These are phyloP conservation scores for Channa striata DNA, from an alignment of 2,797 vertebrate genomes.

Conservation along the genomic window DNA sequence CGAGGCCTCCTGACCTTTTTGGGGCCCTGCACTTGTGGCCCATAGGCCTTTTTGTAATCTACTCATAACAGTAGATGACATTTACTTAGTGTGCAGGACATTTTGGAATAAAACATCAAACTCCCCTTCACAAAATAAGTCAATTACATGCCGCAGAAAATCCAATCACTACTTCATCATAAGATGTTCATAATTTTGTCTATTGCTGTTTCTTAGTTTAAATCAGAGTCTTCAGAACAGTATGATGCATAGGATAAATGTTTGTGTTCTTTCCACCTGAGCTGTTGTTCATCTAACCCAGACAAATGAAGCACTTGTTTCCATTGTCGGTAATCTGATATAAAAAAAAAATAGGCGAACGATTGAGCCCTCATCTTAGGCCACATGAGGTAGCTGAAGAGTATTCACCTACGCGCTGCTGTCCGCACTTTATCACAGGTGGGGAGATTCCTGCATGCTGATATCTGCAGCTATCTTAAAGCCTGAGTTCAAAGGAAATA, in stretches of 20 bases:
- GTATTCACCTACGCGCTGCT: slow-evolving; percentile 20
- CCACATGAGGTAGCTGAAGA: slow-evolving; percentile 11
- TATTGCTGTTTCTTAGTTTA: background rate
- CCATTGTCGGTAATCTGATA: slow-evolving; percentile 58
- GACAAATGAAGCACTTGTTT: slow-evolving; percentile 43
- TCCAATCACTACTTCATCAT: background rate
- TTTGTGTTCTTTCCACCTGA: slow-evolving; percentile 40
- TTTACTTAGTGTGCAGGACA: background rate
- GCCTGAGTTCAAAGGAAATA: slow-evolving; percentile 60
- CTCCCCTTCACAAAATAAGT: background rate
- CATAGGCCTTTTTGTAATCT: background rate
- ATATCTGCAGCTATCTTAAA: slow-evolving; percentile 62
- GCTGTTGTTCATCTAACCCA: slow-evolving; percentile 23
- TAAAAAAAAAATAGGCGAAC: slow-evolving; percentile 51
- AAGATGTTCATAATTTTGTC: slow-evolving; percentile 6
- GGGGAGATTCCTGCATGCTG: slow-evolving; percentile 43
- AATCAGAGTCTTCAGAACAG: slow-evolving; percentile 1
- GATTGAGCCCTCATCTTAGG: slow-evolving; percentile 44
- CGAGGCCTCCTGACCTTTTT: background rate
- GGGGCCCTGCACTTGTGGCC: background rate
- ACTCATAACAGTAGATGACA: background rate
- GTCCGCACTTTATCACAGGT: slow-evolving; percentile 24
- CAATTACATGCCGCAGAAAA: background rate
- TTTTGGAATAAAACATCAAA: background rate
- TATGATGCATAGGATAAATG: slow-evolving; percentile 40